Conservation (phyloP, 2,888 invertebrate genomes). For the Dasysyrphus albostriatus region DNA sequence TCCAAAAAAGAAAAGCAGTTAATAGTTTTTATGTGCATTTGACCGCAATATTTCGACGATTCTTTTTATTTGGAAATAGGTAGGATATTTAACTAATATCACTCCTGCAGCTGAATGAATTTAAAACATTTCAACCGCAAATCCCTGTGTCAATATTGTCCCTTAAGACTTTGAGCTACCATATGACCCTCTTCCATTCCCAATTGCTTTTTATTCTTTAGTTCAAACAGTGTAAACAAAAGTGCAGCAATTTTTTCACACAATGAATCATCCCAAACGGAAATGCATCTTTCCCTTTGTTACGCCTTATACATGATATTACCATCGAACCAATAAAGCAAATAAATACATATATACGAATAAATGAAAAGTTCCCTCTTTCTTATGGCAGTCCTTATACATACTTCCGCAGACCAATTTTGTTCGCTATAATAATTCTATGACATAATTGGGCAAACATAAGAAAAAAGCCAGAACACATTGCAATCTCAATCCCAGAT, state of each 20-base stretch:
- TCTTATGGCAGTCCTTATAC: slow-evolving; percentile 5
- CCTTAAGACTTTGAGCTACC: neutral
- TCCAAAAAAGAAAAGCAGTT: no score
- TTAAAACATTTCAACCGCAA: neutral
- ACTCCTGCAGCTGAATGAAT: neutral
- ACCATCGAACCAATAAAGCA: neutral
- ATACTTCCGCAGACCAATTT: slow-evolving; percentile 16
- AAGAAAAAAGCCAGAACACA: slow-evolving; percentile 20
- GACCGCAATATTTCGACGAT: no score
- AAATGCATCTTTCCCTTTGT: slow-evolving; percentile 38
- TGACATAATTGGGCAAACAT: slow-evolving; percentile 39
- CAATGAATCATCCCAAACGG: slow-evolving; percentile 56
- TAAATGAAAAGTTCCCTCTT: neutral
- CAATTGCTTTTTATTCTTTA: neutral
- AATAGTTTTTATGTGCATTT: no score
- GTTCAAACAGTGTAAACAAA: slow-evolving; percentile 4
- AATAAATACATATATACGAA: neutral
- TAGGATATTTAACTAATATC: neutral
- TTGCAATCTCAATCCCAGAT: slow-evolving; percentile 18
- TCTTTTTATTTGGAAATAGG: neutral
- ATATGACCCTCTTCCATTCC: neutral
- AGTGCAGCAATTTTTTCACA: slow-evolving; percentile 4
- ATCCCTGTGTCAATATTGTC: neutral
- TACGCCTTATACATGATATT: neutral
- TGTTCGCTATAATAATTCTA: neutral